Evolutionary conservation across 2,797 vertebrate genomes (phyloP), one percentile per base, ranked within the genome.

Genomic region (Anguilla megastoma): DNA sequence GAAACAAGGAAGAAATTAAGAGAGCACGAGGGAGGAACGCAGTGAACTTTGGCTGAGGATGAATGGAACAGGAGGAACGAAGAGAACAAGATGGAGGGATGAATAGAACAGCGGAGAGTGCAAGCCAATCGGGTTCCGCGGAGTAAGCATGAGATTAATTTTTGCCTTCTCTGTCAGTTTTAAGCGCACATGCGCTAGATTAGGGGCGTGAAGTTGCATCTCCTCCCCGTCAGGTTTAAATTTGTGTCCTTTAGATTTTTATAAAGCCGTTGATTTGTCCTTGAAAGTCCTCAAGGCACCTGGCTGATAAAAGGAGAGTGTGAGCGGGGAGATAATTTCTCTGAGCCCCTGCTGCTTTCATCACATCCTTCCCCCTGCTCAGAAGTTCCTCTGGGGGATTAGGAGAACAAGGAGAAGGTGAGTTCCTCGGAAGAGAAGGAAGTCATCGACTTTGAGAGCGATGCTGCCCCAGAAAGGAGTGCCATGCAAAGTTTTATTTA

Each of bases 381-480:
- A 92, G 95, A 95, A 94, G 92, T 95, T 94, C 91, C 92, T 90
- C 91, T 89, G 90, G 94, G 36, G 95, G 96, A 96, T 96, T 96
- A 96, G 63, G 21, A 86, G 94, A 95, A 95, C 94, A 96, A 96
- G 96, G 93, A 9, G 92, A 92, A 95, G 95, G 94, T 95, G 94
- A 94, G 95, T 95, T 95, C 93, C 92, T 90, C 90, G 91, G 93
- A 94, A 87, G 89, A 58, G 66, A 56, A 9, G 66, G 45, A 58
- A 69, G 84, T 85, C 63, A 18, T 27, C 66, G 8, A 54, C 50
- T 71, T 58, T 58, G 2, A 84, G 82, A 74, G 60, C 45, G 30
- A 24, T n/a, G 48, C 63, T 54, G 60, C 82, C 45, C 74, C 12
- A n/a, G 41, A 48, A 63, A 71, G 33, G 27, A 36, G 21, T 21